Evolutionary conservation across 37 sponge, comb jelly and placozoan genomes (phyloP), one percentile per base, ranked within the genome.

Genomic region (Cladorhizidae sp.): DNA sequence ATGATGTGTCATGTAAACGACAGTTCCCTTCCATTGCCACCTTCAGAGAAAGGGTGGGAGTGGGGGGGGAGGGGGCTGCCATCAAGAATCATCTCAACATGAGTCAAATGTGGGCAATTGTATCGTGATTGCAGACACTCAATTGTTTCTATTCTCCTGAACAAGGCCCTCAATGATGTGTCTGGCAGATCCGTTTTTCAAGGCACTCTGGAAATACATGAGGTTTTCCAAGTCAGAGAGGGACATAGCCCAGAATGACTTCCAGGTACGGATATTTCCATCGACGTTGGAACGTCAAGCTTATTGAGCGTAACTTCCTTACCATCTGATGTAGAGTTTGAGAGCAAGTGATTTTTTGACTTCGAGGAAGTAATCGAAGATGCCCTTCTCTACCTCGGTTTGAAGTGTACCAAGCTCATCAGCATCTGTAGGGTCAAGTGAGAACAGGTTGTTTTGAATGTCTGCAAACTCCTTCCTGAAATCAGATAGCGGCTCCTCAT

Each of bases 51-150:
- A n/a, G n/a, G n/a, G n/a, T n/a, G n/a, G n/a, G n/a, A n/a, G n/a
- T n/a, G n/a, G n/a, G n/a, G n/a, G n/a, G n/a, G n/a, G 63, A 78
- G 67, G 32, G 51, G 3, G 1, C 52, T 67, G 37, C 51, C 40
- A 28, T 78, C 79, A 40, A 78, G 50, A 29, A 78, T 64, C 32
- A 43, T 65, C 6, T 45, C 50, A 6, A 78, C 79, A 65, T 78
- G 79, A 11, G 67, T 65, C 33, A 78, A 45, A 42, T 28, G 57
- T 25, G 64, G 67, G 9, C 67, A 67, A 26, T 78, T 52, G 15
- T 78, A 78, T n/a, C 79, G 67, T 35, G 67, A 78, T 26, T 65
- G 14, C 8, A 78, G 52, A 45, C 67, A 43, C 9, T 65, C 67
- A 41, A 78, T 25, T 28, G 67, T 67, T 65, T 78, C 79, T n/a